Conservation (phyloP, 2,888 invertebrate species). For the Conus canariensis region DNA sequence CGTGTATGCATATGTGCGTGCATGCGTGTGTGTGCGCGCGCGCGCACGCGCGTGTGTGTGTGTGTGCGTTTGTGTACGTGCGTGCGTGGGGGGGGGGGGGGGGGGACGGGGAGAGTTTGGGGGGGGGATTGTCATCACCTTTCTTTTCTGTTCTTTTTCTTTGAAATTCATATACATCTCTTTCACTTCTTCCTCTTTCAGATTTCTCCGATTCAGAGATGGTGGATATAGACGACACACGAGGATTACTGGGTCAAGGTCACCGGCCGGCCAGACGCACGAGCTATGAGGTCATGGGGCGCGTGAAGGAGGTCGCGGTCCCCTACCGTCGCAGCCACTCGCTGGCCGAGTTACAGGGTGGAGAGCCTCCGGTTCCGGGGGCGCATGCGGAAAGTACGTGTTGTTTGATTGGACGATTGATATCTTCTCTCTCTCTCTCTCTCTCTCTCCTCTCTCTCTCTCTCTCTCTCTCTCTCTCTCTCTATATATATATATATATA, state of each 20-base stretch:
- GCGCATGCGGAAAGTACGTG: slow-evolving; percentile 64
- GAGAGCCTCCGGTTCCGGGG: slow-evolving; percentile 52
- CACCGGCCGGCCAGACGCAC: slow-evolving; percentile 50
- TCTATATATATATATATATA: too few relatives aligned
- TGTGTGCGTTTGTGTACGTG: neutral
- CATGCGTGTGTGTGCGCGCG: neutral
- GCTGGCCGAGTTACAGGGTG: slow-evolving; percentile 64
- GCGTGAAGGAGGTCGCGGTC: slow-evolving; percentile 60
- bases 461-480: too few relatives aligned
- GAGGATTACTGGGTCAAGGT: slow-evolving; percentile 44
- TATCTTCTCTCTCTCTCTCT: neutral
- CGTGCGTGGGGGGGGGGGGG: neutral
- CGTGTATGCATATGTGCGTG: neutral
- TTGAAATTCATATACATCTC: neutral
- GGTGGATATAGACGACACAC: slow-evolving; percentile 63
- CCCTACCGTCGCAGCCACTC: slow-evolving; percentile 69
- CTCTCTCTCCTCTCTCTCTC: neutral
- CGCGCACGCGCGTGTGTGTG: neutral
- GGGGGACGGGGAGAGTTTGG: neutral
- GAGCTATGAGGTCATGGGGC: slow-evolving; percentile 52
- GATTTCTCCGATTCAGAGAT: slow-evolving; percentile 73
- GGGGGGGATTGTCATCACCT: neutral
- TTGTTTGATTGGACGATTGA: neutral
- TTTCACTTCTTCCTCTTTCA: slow-evolving; percentile 34
- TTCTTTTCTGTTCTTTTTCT: neutral